Percentiles rank a stretch among this genome's conserved stretches.
phyloP scores from a whole-genome alignment of 2,797 vertebrate species.

The Lophius americanus region DNA sequence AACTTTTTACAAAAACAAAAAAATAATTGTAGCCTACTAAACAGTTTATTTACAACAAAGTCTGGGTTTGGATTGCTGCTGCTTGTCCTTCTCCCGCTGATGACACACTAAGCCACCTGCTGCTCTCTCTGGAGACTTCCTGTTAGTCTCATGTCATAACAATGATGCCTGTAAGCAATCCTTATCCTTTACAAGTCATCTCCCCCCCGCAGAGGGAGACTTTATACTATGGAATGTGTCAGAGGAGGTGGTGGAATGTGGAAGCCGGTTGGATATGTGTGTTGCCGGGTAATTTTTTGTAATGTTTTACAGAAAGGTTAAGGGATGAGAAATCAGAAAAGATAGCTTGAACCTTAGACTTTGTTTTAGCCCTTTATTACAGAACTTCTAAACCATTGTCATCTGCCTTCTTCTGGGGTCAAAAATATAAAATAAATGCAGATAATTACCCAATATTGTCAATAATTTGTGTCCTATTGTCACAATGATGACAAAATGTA shows the following conservation, averaged over 20 bases:
- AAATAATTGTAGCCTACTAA: too few relatives aligned
- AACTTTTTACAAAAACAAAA: too few relatives aligned
- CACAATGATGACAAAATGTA: too few relatives aligned
- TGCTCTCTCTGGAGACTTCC: constrained; percentile 52
- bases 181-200: constrained; percentile 32
- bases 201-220: background rate
- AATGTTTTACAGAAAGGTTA: background rate
- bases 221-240: constrained; percentile 14
- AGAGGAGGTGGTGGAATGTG: background rate
- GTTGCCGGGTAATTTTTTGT: constrained; percentile 18
- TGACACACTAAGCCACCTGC: constrained; percentile 43
- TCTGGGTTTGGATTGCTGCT: too few relatives aligned
- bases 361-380: too few relatives aligned
- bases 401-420: too few relatives aligned
- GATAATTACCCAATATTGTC: too few relatives aligned
- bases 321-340: background rate
- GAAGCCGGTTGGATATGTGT: constrained; percentile 12
- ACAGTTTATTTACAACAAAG: too few relatives aligned
- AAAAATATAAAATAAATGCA: too few relatives aligned
- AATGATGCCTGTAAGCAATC: constrained; percentile 34
- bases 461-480: too few relatives aligned
- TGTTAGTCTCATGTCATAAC: constrained; percentile 48
- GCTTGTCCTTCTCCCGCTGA: background rate
- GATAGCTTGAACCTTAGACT: background rate
- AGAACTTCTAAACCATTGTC: too few relatives aligned